phyloP scores from a whole-genome alignment of 2,888 invertebrate genomes.

The Macrophya alboannulata region DNA sequence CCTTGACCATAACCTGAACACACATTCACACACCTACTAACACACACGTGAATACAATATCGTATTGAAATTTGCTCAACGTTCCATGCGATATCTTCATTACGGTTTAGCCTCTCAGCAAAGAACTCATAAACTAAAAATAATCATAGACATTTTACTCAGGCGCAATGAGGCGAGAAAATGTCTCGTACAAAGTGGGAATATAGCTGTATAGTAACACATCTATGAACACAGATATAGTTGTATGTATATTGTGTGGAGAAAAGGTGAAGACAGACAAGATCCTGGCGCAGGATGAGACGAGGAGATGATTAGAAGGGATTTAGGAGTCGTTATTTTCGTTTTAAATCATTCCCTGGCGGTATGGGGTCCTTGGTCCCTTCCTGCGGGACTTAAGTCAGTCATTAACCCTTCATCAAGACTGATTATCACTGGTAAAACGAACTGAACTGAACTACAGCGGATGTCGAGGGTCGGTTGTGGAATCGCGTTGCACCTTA shows the following conservation, averaged over 20 bases:
- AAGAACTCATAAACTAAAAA: background rate
- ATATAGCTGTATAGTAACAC: too few relatives aligned
- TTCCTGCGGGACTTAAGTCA: background rate
- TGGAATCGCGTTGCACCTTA: constrained; percentile 31
- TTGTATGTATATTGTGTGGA: background rate
- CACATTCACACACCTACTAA: background rate
- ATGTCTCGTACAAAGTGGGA: background rate
- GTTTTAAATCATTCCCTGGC: background rate
- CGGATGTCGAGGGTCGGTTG: constrained; percentile 48
- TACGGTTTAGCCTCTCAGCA: background rate
- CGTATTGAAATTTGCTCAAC: constrained; percentile 5
- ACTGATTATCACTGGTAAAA: constrained; percentile 28
- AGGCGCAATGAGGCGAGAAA: constrained; percentile 7
- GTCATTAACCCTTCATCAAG: constrained; percentile 42
- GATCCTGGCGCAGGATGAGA: background rate
- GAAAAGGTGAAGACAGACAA: background rate
- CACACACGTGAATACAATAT: background rate
- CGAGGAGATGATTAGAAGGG: background rate
- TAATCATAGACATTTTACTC: constrained; percentile 12
- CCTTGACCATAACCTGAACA: background rate
- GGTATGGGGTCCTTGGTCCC: constrained; percentile 18
- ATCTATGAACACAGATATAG: too few relatives aligned
- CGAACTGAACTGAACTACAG: background rate
- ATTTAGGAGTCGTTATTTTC: background rate
- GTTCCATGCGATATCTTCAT: background rate